Evolutionary conservation across 2,888 invertebrate species (phyloP), one percentile per base, ranked within the genome.

Genomic region (Tachina lurida): DNA sequence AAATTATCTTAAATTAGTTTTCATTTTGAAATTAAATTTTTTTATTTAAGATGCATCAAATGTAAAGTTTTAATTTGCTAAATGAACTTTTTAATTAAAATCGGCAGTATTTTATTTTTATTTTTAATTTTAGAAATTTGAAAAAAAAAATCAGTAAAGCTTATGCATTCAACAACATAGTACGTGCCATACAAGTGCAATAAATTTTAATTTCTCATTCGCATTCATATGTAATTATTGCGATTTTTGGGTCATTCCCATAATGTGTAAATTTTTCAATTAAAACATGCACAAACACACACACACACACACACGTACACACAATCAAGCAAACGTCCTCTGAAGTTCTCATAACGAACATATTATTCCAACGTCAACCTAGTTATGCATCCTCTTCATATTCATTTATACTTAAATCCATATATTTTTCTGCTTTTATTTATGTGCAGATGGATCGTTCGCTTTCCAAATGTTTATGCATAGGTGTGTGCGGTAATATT

Each of bases 261-360:
- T 52, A 71, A 71, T n/a, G n/a, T 70, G 60, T 19, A 60, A 52
- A 60, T 71, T 71, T 79, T 71, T 54, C 62, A 79, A 71, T 63
- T 79, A 79, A 71, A 71, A 79, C 19, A 43, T 10, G 17, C 15
- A 45, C 31, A 31, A 3, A 22, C 22, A 31, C 31, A 31, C 10
- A 0, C 15, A 45, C 31, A 31, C 31, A 22, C 22, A 31, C 31
- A 31, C 10, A 0, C 8, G 5, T 17, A 5, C 15, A 13, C 12
- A 54, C 15, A 17, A 9, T n/a, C 19, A 63, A 10, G 52, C 52
- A 76, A 67, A 45, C 12, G 56, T 1, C 22, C 31, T 15, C 19
- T 56, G 10, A 70, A 70, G 13, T 9, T 73, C 49, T 31, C 31
- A 31, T 7, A 31, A 31, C 31, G 1, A 31, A 31, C 22, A 56